Conservation (phyloP, 2,888 invertebrate genomes). For the Iselma pallidipennis region DNA sequence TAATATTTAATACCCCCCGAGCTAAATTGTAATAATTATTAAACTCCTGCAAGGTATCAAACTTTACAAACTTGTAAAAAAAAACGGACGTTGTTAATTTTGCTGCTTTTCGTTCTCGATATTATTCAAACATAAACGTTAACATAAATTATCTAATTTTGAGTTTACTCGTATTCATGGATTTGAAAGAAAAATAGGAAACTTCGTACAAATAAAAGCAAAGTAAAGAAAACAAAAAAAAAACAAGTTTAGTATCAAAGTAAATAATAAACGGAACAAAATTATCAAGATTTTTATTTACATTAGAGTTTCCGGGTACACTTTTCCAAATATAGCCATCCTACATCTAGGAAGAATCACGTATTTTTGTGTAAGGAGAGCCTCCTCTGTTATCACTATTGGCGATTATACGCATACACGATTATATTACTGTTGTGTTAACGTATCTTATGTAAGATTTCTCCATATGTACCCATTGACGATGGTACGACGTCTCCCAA, state of each 20-base stretch:
- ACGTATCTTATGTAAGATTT: no score
- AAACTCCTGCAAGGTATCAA: not conserved
- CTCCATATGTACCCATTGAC: no score
- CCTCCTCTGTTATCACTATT: no score
- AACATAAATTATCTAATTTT: no score
- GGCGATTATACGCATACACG: no score
- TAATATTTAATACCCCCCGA: not conserved
- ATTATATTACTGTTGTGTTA: not conserved
- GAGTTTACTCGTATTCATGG: no score
- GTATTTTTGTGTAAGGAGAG: not conserved
- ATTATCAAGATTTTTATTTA: not conserved
- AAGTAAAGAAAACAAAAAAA: not conserved
- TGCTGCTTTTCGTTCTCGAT: no score
- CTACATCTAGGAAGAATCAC: not conserved
- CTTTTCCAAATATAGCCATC: slow-evolving; percentile 5
- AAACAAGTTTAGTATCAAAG: not conserved
- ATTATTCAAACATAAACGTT: no score
- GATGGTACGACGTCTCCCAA: slow-evolving; percentile 15
- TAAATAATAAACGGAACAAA: no score
- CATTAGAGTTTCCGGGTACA: not conserved
- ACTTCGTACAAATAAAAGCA: no score
- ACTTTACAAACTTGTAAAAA: not conserved
- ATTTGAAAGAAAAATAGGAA: no score
- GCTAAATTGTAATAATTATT: not conserved
- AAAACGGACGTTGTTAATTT: not conserved